Conservation (phyloP, 2,113 vertebrate genomes). For the Chelonoidis abingdonii region DNA sequence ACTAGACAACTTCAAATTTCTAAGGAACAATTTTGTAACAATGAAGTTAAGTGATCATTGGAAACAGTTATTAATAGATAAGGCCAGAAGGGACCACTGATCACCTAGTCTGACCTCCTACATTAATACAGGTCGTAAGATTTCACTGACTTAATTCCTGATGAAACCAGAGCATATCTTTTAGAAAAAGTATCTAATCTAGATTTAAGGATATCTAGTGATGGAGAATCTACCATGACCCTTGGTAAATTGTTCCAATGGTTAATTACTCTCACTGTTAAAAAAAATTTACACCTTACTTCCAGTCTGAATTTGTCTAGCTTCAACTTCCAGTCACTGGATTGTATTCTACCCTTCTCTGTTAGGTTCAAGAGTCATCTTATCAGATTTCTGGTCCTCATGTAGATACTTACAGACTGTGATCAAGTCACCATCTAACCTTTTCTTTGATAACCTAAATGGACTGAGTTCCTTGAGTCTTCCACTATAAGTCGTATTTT, state of each 20-base stretch:
- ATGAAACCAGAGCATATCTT: background rate
- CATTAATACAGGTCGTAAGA: background rate
- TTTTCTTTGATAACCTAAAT: background rate
- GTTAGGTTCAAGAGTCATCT: background rate
- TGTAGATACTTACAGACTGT: background rate
- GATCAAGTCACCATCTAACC: background rate
- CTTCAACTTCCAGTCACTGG: background rate
- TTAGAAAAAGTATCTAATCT: background rate
- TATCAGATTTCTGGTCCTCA: background rate
- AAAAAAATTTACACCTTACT: background rate
- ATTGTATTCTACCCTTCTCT: background rate
- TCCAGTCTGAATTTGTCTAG: background rate
- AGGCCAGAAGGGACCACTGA: background rate
- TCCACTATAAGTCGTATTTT: rapidly evolving
- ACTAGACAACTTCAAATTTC: background rate
- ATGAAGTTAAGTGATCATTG: background rate
- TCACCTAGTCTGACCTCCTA: background rate
- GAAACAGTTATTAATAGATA: background rate
- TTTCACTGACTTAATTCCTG: background rate
- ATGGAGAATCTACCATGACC: background rate
- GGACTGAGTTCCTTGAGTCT: background rate
- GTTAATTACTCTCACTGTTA: background rate
- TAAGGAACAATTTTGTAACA: background rate
- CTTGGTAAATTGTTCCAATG: background rate
- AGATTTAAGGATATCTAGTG: background rate